These are phyloP conservation scores for Ormyrus pomaceus DNA, from an alignment of 2,888 invertebrate species.

Conservation along the genomic window DNA sequence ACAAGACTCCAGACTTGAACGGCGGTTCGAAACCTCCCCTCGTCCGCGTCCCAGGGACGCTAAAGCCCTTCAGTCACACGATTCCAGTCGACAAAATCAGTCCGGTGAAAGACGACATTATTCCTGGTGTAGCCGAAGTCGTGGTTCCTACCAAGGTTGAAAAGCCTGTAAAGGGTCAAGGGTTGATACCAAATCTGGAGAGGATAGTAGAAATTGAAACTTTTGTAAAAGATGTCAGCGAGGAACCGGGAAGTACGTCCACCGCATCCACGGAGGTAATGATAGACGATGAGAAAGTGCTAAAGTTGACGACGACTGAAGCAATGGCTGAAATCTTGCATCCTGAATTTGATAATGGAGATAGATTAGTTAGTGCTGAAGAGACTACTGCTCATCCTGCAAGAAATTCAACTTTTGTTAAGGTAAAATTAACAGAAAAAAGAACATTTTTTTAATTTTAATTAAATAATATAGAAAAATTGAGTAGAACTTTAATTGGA, in stretches of 20 bases:
- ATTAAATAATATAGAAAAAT: neutral
- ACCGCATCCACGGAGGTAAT: constrained; percentile 4
- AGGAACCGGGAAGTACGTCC: constrained; percentile 12
- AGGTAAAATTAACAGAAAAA: constrained; percentile 41
- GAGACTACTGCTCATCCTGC: constrained; percentile 50
- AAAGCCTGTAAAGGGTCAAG: constrained; percentile 34
- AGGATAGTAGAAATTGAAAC: constrained; percentile 62
- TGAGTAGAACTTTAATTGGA: neutral
- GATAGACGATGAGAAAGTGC: constrained; percentile 61
- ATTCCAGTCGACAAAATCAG: constrained; percentile 73
- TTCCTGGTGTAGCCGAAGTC: neutral
- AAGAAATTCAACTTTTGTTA: constrained; percentile 69
- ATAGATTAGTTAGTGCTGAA: constrained; percentile 59
- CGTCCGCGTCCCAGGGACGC: constrained; percentile 68
- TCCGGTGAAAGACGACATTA: constrained; percentile 57
- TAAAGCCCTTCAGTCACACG: constrained; percentile 72
- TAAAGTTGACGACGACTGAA: constrained; percentile 63
- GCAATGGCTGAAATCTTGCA: constrained; percentile 63
- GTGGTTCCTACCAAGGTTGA: neutral
- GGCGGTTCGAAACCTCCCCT: constrained; percentile 67
- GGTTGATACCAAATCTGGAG: constrained; percentile 55
- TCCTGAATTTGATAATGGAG: constrained; percentile 61
- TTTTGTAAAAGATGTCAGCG: constrained; percentile 45
- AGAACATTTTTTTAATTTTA: no score
- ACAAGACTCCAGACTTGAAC: constrained; percentile 70